A percentile compares a stretch with the other conserved stretches of the same genome.
These are phyloP conservation scores for Melinopterus prodromus DNA, from an alignment of 2,888 invertebrate genomes.

Conservation along the genomic window DNA sequence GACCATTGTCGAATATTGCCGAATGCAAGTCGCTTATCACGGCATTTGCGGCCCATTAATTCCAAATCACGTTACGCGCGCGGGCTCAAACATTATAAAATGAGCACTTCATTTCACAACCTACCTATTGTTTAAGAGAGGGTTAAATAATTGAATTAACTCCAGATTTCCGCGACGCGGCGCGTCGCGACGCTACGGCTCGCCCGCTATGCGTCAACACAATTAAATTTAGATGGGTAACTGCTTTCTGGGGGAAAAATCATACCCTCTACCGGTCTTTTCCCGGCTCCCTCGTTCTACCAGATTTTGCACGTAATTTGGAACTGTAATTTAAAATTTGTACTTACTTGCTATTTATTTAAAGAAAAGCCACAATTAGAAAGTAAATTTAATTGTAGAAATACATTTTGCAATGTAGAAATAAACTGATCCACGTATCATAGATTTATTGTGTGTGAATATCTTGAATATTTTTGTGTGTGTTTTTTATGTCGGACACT, in stretches of 20 bases:
- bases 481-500: too few relatives aligned
- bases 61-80: slow-evolving; percentile 60
- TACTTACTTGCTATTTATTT: neutral
- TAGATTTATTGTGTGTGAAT: too few relatives aligned
- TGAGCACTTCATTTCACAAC: slow-evolving; percentile 63
- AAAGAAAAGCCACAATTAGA: too few relatives aligned
- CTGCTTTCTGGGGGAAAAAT: neutral
- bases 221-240: slow-evolving; percentile 4
- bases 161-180: slow-evolving; percentile 36
- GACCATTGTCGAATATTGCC: slow-evolving; percentile 47
- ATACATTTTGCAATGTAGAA: too few relatives aligned
- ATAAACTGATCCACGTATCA: too few relatives aligned
- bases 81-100: slow-evolving; percentile 63
- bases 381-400: too few relatives aligned
- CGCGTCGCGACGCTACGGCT: slow-evolving; percentile 33
- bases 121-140: slow-evolving; percentile 63
- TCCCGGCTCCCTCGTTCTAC: neutral
- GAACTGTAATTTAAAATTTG: neutral
- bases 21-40: slow-evolving; percentile 57
- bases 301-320: neutral
- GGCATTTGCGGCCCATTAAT: slow-evolving; percentile 62
- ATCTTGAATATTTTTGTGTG: too few relatives aligned
- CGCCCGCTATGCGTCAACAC: slow-evolving; percentile 35
- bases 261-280: neutral
- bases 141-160: slow-evolving; percentile 63